Evolutionary conservation across 2,113 vertebrate species (phyloP).

Genomic region (Microcebus tavaratra): DNA sequence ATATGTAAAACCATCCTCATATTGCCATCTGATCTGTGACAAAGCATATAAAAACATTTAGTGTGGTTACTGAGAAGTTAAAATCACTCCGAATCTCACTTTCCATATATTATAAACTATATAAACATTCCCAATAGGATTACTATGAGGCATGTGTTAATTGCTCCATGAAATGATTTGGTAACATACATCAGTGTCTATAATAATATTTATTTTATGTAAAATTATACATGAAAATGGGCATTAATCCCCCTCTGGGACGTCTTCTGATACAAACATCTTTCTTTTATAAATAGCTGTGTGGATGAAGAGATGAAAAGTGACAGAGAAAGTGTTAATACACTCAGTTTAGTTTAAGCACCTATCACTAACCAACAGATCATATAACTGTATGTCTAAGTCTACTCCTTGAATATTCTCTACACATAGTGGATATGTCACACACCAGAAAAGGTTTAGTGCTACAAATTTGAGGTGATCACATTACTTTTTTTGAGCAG

Average conservation of each 20-base stretch:
- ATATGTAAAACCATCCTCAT: too few species aligned
- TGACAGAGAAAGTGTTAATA: neutral
- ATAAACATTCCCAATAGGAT: neutral
- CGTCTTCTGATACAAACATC: neutral
- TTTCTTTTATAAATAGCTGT: slow-evolving; percentile 21
- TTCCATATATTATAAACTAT: neutral
- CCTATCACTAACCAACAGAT: slow-evolving; percentile 12
- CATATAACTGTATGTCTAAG: neutral
- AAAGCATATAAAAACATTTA: too few species aligned
- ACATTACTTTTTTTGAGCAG: neutral
- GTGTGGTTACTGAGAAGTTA: neutral
- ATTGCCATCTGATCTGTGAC: too few species aligned
- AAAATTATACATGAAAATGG: neutral
- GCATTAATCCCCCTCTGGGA: neutral
- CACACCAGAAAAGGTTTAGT: neutral
- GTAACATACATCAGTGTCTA: neutral
- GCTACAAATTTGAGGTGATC: neutral
- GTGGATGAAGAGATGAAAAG: slow-evolving; percentile 20
- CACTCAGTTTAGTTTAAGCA: slow-evolving; percentile 39
- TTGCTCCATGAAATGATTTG: neutral
- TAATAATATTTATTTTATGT: neutral
- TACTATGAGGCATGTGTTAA: neutral
- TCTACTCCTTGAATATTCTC: neutral
- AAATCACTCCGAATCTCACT: neutral
- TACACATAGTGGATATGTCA: neutral